These are phyloP conservation scores for Drosophila colorata DNA, from an alignment of 2,888 invertebrate species.

Conservation along the genomic window DNA sequence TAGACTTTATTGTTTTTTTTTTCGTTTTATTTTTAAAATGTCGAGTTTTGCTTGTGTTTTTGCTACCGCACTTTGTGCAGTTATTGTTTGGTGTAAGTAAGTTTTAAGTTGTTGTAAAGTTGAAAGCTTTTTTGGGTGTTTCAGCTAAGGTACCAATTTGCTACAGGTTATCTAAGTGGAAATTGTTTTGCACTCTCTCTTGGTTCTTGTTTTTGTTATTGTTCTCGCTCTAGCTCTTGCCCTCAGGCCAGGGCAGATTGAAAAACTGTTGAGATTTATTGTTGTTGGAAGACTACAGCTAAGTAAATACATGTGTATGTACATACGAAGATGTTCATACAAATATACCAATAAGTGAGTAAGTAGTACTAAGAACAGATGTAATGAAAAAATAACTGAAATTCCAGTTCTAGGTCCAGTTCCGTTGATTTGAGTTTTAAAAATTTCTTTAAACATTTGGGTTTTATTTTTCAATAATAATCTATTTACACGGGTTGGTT, in stretches of 20 bases:
- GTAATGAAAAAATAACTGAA: conserved; percentile 1
- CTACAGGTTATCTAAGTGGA: conserved; percentile 75
- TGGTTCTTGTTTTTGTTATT: conserved; percentile 34
- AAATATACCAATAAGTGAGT: conserved; percentile 3
- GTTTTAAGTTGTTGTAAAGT: conserved; percentile 47
- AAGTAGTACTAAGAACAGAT: conserved; percentile 9
- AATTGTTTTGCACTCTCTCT: conserved; percentile 42
- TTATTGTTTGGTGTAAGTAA: conserved; percentile 26
- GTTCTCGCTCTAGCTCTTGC: conserved; percentile 4
- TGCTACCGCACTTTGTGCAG: conserved; percentile 49
- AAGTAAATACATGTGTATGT: conserved; percentile 19
- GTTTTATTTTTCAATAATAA: not conserved
- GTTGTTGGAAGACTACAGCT: conserved; percentile 71
- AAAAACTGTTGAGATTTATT: conserved; percentile 36
- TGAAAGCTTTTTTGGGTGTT: conserved; percentile 59
- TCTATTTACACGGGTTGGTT: conserved; percentile 16
- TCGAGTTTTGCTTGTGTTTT: conserved; percentile 8
- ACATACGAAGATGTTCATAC: conserved; percentile 2
- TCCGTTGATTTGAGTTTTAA: conserved; percentile 2
- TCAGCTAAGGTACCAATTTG: conserved; percentile 77
- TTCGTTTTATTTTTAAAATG: conserved; percentile 3
- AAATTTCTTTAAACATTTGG: not conserved
- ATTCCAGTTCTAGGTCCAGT: conserved; percentile 16
- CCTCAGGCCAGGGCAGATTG: conserved; percentile 42
- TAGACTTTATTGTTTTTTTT: conserved; percentile 16